Conservation (phyloP, 2,888 invertebrate species). For the Acanthosoma haemorrhoidale region DNA sequence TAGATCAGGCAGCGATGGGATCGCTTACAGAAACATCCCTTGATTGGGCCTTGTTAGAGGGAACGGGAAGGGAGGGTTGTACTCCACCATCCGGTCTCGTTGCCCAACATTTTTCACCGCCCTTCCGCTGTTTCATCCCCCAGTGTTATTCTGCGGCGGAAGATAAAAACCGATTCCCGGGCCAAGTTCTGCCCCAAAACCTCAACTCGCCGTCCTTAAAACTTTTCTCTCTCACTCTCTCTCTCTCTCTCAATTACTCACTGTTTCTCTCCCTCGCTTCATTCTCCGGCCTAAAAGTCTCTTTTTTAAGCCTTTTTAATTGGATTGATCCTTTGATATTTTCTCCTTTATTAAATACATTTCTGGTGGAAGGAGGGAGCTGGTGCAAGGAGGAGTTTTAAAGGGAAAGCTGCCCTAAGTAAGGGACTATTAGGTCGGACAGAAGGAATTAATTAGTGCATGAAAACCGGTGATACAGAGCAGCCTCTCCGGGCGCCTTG, state of each 20-base stretch:
- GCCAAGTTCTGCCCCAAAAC: neutral
- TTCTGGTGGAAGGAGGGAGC: neutral
- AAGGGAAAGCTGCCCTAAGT: too few species aligned
- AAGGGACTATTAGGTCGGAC: neutral
- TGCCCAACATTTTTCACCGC: neutral
- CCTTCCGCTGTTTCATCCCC: neutral
- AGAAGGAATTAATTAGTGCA: neutral
- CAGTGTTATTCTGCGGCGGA: neutral
- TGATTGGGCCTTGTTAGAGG: constrained; percentile 3
- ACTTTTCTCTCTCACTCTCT: neutral
- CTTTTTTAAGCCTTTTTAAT: constrained; percentile 10
- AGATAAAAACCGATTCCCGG: neutral
- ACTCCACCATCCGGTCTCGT: neutral
- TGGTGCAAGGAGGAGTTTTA: constrained; percentile 3
- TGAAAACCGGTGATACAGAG: neutral
- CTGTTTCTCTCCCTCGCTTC: neutral
- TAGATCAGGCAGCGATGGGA: neutral
- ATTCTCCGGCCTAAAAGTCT: neutral
- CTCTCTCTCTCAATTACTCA: neutral
- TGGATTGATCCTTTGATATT: constrained; percentile 7
- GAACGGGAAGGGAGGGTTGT: neutral
- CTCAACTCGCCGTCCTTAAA: neutral
- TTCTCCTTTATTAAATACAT: constrained; percentile 4
- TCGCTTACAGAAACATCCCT: constrained; percentile 1
- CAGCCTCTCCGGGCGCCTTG: neutral